phyloP scores from a whole-genome alignment of 2,797 vertebrate genomes.

The Gobionotothen gibberifrons region DNA sequence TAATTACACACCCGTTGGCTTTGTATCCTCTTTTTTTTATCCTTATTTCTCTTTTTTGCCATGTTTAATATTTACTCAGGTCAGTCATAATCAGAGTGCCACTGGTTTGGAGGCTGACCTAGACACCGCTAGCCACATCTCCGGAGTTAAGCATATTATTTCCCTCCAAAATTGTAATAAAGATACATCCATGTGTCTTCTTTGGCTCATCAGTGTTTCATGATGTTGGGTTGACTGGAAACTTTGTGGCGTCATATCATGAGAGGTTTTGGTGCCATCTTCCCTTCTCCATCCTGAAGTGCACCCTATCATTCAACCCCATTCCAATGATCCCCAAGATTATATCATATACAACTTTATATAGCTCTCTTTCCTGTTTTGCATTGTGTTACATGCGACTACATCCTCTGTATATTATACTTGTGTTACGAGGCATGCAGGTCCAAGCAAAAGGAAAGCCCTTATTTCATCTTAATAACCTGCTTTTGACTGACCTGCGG shows the following conservation, averaged over 20 bases:
- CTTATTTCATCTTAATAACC: slow-evolving; percentile 34
- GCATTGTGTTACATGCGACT: slow-evolving; percentile 24
- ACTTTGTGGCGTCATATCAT: slow-evolving; percentile 36
- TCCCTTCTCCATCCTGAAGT: slow-evolving; percentile 15
- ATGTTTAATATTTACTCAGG: slow-evolving; percentile 71
- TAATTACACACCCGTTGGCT: slow-evolving; percentile 63
- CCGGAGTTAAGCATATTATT: slow-evolving; percentile 28
- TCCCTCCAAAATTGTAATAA: slow-evolving; percentile 36
- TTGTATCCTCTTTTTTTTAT: slow-evolving; percentile 51
- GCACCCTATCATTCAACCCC: slow-evolving; percentile 66
- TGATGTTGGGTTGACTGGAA: slow-evolving; percentile 50
- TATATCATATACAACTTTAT: slow-evolving; percentile 52
- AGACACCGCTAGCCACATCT: slow-evolving; percentile 23
- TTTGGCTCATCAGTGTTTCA: slow-evolving; percentile 37
- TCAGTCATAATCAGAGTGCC: slow-evolving; percentile 68
- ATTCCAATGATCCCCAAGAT: slow-evolving; percentile 45
- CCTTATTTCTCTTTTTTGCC: slow-evolving; percentile 55
- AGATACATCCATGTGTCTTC: slow-evolving; percentile 45
- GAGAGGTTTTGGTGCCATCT: slow-evolving; percentile 44
- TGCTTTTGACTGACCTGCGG: slow-evolving; percentile 31
- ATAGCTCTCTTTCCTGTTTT: slow-evolving; percentile 51
- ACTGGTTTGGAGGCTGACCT: slow-evolving; percentile 42
- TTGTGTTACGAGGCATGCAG: slow-evolving; percentile 51
- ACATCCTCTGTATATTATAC: slow-evolving; percentile 66
- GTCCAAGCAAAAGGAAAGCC: slow-evolving; percentile 27